These are phyloP conservation scores for Myzus persicae DNA, from an alignment of 1,140 invertebrate species.

Conservation along the genomic window DNA sequence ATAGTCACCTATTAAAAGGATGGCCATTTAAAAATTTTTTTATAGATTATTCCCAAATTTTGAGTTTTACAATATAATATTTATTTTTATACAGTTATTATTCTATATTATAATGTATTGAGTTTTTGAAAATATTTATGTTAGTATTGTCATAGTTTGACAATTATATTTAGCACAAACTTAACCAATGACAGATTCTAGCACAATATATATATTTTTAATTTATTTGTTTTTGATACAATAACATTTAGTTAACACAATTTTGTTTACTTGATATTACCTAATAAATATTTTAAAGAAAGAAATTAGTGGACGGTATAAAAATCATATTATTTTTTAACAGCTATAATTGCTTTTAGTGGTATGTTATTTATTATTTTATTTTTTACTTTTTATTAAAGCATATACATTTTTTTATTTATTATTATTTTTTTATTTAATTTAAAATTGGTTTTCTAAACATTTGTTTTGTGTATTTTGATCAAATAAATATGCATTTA, in stretches of 20 bases:
- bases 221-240: slow-evolving; percentile 10
- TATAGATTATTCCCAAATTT: slow-evolving; percentile 22
- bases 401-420: slow-evolving; percentile 46
- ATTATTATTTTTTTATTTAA: slow-evolving; percentile 28
- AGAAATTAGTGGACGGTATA: background rate
- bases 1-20: background rate
- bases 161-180: slow-evolving; percentile 27
- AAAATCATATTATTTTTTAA: slow-evolving; percentile 37
- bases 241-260: slow-evolving; percentile 20
- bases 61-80: slow-evolving; percentile 19
- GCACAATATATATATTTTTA: slow-evolving; percentile 5
- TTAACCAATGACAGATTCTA: background rate
- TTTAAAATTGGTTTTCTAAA: background rate
- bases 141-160: background rate
- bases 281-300: slow-evolving; percentile 3
- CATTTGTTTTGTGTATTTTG: slow-evolving; percentile 21
- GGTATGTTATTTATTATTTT: slow-evolving; percentile 45
- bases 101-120: background rate
- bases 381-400: slow-evolving; percentile 44
- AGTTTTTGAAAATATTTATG: slow-evolving; percentile 5
- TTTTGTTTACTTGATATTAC: slow-evolving; percentile 38
- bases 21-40: background rate
- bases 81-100: slow-evolving; percentile 28
- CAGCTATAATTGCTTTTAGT: slow-evolving; percentile 45
- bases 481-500: slow-evolving; percentile 54